These are phyloP conservation scores for Hermodice carunculata DNA, from an alignment of 2,888 invertebrate species.

Conservation along the genomic window DNA sequence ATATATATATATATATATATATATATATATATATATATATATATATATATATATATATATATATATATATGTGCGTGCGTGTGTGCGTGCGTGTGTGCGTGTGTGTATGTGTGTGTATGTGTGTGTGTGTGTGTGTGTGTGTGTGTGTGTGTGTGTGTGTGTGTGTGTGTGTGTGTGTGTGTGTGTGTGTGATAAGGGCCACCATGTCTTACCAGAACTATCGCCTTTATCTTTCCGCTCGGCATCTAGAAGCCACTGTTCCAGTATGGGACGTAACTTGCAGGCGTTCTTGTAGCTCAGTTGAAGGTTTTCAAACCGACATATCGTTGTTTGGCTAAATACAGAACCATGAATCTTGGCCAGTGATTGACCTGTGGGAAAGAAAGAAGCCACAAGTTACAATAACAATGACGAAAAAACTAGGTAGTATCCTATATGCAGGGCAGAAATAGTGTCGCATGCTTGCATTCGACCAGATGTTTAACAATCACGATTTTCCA, in stretches of 20 bases:
- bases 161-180: too few relatives aligned
- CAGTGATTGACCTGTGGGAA: constrained; percentile 78
- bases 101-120: not conserved
- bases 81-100: not conserved
- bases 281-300: constrained; percentile 47
- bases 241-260: constrained; percentile 43
- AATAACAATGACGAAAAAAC: not conserved
- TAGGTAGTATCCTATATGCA: too few relatives aligned
- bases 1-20: constrained; percentile 2
- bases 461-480: too few relatives aligned
- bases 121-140: not conserved
- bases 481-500: too few relatives aligned
- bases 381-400: not conserved
- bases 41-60: constrained; percentile 5
- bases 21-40: constrained; percentile 2
- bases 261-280: constrained; percentile 45
- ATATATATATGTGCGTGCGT: not conserved
- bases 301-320: constrained; percentile 62
- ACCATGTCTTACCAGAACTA: constrained; percentile 33
- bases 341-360: constrained; percentile 98
- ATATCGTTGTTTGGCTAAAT: constrained; percentile 69
- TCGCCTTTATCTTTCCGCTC: constrained; percentile 62
- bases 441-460: constrained; percentile 1
- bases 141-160: too few relatives aligned
- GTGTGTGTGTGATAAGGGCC: too few relatives aligned